Percentiles rank a stretch among this genome's conserved stretches.
phyloP scores from a whole-genome alignment of 2,888 invertebrate genomes.

The Xanthia togata region DNA sequence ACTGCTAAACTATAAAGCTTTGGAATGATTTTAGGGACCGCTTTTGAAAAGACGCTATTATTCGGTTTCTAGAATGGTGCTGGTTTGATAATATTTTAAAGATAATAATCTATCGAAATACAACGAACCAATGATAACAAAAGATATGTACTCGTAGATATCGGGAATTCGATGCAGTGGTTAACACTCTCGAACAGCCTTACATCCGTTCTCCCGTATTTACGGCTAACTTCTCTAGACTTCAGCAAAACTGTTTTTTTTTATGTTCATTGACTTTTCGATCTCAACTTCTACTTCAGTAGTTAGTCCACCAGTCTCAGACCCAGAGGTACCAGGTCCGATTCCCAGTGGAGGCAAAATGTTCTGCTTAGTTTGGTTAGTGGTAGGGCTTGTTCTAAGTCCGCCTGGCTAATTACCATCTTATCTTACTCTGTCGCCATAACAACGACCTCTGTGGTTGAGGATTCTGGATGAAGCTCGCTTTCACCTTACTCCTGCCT shows the following conservation, averaged over 20 bases:
- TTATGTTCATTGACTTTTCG: neutral
- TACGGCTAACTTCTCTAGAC: neutral
- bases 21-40: neutral
- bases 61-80: neutral
- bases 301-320: no score
- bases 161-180: neutral
- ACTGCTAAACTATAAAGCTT: neutral
- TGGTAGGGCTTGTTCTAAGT: no score
- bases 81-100: neutral
- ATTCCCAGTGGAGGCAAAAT: no score
- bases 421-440: no score
- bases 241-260: neutral
- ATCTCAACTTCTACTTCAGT: neutral
- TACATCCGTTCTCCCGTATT: neutral
- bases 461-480: no score
- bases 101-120: no score
- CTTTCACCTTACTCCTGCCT: no score
- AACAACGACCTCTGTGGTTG: no score
- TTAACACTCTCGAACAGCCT: neutral
- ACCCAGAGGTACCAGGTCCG: no score
- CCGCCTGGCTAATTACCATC: no score
- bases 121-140: neutral
- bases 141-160: no score
- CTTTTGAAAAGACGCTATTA: neutral
- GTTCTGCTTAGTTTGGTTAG: no score